phyloP scores from a whole-genome alignment of 2,888 invertebrate genomes.

The Campoletis raptor region DNA sequence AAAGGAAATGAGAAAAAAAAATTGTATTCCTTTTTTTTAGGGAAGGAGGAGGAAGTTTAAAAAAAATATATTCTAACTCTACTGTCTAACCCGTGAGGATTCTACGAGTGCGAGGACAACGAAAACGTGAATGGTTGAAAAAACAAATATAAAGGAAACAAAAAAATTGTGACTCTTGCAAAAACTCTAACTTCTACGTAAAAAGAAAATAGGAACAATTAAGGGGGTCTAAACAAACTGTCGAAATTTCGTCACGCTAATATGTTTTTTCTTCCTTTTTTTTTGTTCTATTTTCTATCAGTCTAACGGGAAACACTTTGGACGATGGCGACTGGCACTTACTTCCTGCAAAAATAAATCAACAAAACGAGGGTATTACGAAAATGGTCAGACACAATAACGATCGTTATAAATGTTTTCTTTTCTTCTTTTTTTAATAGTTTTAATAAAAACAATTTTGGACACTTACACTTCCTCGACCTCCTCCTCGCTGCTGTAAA shows the following conservation, averaged over 20 bases:
- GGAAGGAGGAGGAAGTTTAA: background rate
- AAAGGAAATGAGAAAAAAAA: background rate
- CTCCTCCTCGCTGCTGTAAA: conserved; percentile 90
- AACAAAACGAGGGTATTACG: conserved; percentile 68
- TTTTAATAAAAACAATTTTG: conserved; percentile 53
- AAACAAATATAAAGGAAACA: conserved; percentile 31
- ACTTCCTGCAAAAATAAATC: conserved; percentile 86
- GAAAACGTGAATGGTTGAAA: conserved; percentile 26
- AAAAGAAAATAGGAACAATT: conserved; percentile 18
- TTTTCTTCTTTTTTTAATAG: conserved; percentile 19
- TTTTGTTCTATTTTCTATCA: conserved; percentile 20
- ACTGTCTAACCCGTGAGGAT: conserved; percentile 36
- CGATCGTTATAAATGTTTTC: conserved; percentile 17
- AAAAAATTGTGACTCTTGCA: conserved; percentile 42
- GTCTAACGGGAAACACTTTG: conserved; percentile 49
- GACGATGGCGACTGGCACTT: conserved; percentile 82
- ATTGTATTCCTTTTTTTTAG: conserved; percentile 8
- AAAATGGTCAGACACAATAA: conserved; percentile 71
- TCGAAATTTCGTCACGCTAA: conserved; percentile 50
- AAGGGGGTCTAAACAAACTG: conserved; percentile 48
- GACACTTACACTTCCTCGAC: conserved; percentile 92
- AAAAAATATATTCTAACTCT: conserved; percentile 1
- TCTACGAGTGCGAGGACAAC: conserved; percentile 51
- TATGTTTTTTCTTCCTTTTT: conserved; percentile 30
- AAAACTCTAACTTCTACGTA: conserved; percentile 64